Evolutionary conservation across 2,113 vertebrate species (phyloP).

Genomic region (Rafetus swinhoei): DNA sequence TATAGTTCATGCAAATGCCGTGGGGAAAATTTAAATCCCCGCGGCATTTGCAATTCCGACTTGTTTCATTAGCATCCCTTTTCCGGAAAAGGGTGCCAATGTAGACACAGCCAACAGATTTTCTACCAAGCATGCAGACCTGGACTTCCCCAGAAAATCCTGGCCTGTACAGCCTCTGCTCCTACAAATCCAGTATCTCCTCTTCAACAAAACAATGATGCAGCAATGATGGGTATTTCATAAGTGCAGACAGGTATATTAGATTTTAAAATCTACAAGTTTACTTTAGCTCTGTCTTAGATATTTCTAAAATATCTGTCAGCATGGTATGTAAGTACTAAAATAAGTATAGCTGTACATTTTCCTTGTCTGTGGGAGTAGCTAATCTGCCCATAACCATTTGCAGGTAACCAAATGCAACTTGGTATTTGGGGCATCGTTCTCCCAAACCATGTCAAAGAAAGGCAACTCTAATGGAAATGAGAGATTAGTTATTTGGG

Average conservation of each 20-base stretch:
- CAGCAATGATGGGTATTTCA: background rate
- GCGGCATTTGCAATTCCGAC: no score
- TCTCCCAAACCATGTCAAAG: background rate
- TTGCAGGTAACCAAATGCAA: background rate
- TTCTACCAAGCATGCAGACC: background rate
- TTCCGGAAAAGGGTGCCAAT: no score
- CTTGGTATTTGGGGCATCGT: background rate
- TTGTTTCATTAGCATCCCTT: no score
- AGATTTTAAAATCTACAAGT: background rate
- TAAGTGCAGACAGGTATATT: background rate
- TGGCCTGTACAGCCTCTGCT: background rate
- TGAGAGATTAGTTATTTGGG: background rate
- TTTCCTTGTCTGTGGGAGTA: background rate
- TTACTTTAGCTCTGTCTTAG: background rate
- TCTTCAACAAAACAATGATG: background rate
- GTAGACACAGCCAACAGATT: no score
- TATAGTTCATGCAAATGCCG: no score
- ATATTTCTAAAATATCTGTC: background rate
- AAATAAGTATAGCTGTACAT: background rate
- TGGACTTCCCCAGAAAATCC: background rate
- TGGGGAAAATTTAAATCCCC: no score
- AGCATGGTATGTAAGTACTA: background rate
- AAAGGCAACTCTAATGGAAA: background rate
- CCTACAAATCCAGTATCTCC: background rate
- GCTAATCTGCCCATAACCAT: rapidly evolving